Conservation (phyloP, 2,888 invertebrate genomes). For the Lepidocyrtoides sp. region DNA sequence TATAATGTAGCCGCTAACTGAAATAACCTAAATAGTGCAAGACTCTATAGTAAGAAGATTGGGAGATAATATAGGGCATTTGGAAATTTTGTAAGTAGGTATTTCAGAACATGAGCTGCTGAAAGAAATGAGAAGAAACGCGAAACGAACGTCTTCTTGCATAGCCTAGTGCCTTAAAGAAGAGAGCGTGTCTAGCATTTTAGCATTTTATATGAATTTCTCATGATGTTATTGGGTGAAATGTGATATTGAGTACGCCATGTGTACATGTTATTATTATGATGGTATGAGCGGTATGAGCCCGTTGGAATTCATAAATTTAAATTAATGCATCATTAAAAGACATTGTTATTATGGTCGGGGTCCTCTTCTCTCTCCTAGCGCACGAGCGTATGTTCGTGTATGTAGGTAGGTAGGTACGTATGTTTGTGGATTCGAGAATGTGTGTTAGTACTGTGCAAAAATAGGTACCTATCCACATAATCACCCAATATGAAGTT, state of each 20-base stretch:
- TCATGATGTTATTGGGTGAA: conserved; percentile 48
- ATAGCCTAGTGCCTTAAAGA: not conserved
- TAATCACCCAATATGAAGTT: not conserved
- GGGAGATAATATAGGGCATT: not conserved
- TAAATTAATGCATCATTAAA: conserved; percentile 83
- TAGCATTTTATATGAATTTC: conserved; percentile 49
- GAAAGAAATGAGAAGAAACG: not conserved
- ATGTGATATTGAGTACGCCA: not conserved
- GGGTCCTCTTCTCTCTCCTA: conserved; percentile 29
- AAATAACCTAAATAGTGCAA: conserved; percentile 11
- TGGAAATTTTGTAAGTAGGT: not conserved
- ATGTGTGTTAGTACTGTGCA: not conserved
- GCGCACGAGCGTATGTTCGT: conserved; percentile 34
- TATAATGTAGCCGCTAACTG: not conserved
- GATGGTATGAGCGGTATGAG: conserved; percentile 58
- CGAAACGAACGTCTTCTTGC: conserved; percentile 36
- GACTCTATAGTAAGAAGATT: not conserved
- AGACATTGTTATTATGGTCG: conserved; percentile 74
- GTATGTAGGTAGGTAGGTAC: conserved; percentile 11
- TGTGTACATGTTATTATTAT: conserved; percentile 32
- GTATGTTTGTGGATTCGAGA: not conserved
- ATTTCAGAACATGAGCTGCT: not conserved
- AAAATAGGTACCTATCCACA: conserved; percentile 5
- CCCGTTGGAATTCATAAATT: conserved; percentile 81
- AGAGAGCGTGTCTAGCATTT: not conserved